Percentiles rank a stretch among this genome's conserved stretches.
phyloP scores from a whole-genome alignment of 1,140 invertebrate species.

The Prorops nasuta region DNA sequence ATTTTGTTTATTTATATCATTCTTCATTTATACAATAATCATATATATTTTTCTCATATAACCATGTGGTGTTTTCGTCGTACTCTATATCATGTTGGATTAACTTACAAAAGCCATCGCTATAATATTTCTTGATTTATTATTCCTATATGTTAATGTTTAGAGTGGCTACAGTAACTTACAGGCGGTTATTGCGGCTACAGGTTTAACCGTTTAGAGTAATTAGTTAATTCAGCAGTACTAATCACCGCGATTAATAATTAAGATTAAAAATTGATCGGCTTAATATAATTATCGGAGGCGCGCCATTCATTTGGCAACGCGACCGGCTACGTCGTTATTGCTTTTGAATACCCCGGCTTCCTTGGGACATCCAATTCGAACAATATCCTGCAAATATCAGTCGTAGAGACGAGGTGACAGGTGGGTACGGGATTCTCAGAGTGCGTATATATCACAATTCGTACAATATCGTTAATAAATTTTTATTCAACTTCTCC shows the following conservation, averaged over 20 bases:
- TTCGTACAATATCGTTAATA: slow-evolving; percentile 16
- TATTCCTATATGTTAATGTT: too few relatives aligned
- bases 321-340: slow-evolving; percentile 43
- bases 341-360: slow-evolving; percentile 57
- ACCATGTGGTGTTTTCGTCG: too few relatives aligned
- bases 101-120: slow-evolving; percentile 21
- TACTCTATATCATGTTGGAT: too few relatives aligned
- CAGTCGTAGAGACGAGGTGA: slow-evolving; percentile 33
- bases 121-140: too few relatives aligned
- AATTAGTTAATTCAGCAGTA: too few relatives aligned
- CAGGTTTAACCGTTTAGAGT: too few relatives aligned
- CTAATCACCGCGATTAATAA: too few relatives aligned
- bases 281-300: slow-evolving; percentile 25
- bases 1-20: too few relatives aligned
- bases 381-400: slow-evolving; percentile 58
- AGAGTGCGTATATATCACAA: slow-evolving; percentile 41
- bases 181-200: slow-evolving; percentile 9
- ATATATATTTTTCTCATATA: too few relatives aligned
- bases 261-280: slow-evolving; percentile 22
- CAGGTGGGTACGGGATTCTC: neutral
- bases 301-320: slow-evolving; percentile 10
- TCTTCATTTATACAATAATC: too few relatives aligned
- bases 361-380: slow-evolving; percentile 52
- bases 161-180: neutral
- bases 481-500: slow-evolving; percentile 22